Conservation (phyloP, 2,113 vertebrate species). For the Cynopterus brachyotis region DNA sequence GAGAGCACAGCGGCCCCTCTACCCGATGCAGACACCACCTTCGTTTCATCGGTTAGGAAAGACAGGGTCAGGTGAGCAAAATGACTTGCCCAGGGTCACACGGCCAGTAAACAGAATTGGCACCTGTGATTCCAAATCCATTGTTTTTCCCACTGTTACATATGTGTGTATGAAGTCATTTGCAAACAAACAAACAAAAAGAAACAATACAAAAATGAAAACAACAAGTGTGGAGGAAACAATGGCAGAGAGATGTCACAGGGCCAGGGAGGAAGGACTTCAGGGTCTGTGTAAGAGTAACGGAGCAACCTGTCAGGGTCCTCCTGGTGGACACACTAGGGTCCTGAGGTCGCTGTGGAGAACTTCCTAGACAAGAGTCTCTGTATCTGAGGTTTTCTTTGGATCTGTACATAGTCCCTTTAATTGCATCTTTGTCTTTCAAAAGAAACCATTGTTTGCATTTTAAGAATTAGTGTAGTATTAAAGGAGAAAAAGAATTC, state of each 20-base stretch:
- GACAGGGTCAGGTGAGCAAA: neutral
- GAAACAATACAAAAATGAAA: neutral
- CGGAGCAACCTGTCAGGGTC: too few relatives aligned
- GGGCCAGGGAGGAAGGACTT: neutral
- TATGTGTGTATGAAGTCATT: neutral
- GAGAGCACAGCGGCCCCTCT: neutral
- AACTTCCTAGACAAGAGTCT: neutral
- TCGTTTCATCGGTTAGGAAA: neutral
- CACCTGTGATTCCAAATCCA: neutral
- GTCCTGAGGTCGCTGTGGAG: neutral
- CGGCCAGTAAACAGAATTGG: accelerated
- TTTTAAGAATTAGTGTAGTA: neutral
- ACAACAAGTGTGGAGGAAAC: neutral
- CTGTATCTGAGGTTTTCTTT: neutral
- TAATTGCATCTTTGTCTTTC: neutral
- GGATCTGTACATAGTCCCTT: neutral
- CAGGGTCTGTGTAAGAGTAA: too few relatives aligned
- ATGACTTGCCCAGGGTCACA: neutral
- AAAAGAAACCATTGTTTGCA: neutral
- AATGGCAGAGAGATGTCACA: neutral
- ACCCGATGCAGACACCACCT: accelerated
- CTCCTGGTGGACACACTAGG: neutral
- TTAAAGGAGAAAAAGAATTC: neutral
- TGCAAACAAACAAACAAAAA: neutral
- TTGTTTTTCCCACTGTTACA: neutral